These are phyloP conservation scores for Callimico goeldii DNA, from an alignment of 2,797 vertebrate genomes.

Conservation along the genomic window DNA sequence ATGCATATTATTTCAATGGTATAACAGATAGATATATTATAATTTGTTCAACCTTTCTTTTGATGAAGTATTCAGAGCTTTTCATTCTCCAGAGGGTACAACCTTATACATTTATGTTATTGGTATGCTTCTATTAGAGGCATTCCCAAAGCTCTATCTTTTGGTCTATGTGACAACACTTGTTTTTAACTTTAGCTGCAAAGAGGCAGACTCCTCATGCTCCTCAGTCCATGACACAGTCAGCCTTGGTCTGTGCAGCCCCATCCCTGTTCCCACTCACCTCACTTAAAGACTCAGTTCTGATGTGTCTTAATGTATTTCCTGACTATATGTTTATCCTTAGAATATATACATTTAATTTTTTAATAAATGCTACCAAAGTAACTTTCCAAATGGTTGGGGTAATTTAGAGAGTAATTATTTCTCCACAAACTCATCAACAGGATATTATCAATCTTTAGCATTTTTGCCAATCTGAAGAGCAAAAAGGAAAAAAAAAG, in stretches of 20 bases:
- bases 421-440: neutral
- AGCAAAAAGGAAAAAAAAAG: neutral
- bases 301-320: neutral
- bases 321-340: neutral
- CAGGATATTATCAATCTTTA: neutral
- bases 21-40: no score
- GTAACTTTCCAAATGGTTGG: neutral
- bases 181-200: neutral
- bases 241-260: neutral
- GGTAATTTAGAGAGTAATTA: neutral
- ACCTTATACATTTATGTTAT: neutral
- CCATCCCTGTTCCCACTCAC: accelerated
- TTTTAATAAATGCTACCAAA: neutral
- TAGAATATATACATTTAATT: neutral
- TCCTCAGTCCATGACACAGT: neutral
- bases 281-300: neutral
- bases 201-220: neutral
- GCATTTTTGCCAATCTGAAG: neutral
- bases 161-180: no score
- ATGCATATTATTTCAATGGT: neutral
- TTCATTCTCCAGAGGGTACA: neutral
- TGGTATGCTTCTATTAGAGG: neutral
- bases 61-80: neutral
- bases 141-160: neutral
- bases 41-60: neutral